Evolutionary conservation across 37 sponge, comb jelly and placozoan species (phyloP).

Genomic region (Spongia lamella): DNA sequence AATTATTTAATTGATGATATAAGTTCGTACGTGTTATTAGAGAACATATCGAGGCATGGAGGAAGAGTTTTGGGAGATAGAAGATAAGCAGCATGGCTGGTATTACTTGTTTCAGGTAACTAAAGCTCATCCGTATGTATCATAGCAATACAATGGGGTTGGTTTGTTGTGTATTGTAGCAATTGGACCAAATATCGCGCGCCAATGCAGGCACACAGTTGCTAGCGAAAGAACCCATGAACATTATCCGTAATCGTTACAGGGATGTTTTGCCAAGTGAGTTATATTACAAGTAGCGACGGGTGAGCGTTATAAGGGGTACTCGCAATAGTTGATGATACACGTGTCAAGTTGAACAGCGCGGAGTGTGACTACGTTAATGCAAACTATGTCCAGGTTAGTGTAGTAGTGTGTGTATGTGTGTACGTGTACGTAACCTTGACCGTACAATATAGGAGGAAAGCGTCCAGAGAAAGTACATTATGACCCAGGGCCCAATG

Average conservation of each 20-base stretch:
- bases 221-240: slow-evolving; percentile 70
- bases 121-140: background rate
- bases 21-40: too few species aligned
- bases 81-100: slow-evolving; percentile 58
- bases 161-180: slow-evolving; percentile 15
- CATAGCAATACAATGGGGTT: background rate
- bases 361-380: slow-evolving; percentile 86
- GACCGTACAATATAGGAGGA: background rate
- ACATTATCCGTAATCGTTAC: slow-evolving; percentile 71
- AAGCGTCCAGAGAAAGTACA: background rate
- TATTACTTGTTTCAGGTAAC: slow-evolving; percentile 63
- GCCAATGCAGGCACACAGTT: slow-evolving; percentile 59
- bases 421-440: slow-evolving; percentile 5
- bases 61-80: slow-evolving; percentile 45
- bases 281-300: background rate
- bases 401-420: background rate
- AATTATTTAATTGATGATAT: too few species aligned
- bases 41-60: slow-evolving; percentile 29
- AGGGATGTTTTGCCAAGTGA: slow-evolving; percentile 86
- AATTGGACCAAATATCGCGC: slow-evolving; percentile 49
- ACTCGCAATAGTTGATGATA: slow-evolving; percentile 62
- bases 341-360: slow-evolving; percentile 60
- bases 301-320: slow-evolving; percentile 4
- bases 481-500: slow-evolving; percentile 72
- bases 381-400: slow-evolving; percentile 83